phyloP scores from a whole-genome alignment of 2,797 vertebrate genomes.

The Siniperca scherzeri region DNA sequence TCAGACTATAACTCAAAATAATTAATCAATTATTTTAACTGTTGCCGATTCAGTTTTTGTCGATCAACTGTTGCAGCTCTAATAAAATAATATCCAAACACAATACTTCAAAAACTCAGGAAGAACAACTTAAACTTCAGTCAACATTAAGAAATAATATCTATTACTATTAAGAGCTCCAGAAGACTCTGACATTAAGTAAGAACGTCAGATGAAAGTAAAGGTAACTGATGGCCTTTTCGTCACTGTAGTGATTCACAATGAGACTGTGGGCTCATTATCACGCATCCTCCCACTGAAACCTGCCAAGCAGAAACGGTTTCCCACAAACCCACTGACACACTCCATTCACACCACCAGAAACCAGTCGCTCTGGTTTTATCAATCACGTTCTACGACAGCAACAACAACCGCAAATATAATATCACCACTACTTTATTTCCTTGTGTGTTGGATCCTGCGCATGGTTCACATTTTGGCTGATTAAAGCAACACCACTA shows the following conservation, averaged over 20 bases:
- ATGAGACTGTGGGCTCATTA: conserved; percentile 11
- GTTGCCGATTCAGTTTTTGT: no score
- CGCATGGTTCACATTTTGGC: background rate
- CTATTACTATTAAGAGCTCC: background rate
- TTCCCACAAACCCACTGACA: conserved; percentile 30
- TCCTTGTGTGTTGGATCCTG: background rate
- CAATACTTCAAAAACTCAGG: background rate
- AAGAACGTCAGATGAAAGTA: background rate
- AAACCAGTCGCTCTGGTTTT: conserved; percentile 52
- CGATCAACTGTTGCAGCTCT: background rate
- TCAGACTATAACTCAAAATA: background rate
- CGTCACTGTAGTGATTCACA: conserved; percentile 44
- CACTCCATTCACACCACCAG: conserved; percentile 11
- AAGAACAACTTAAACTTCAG: background rate
- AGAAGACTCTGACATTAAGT: background rate
- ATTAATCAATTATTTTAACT: background rate
- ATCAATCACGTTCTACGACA: background rate
- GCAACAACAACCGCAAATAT: background rate
- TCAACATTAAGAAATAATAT: background rate
- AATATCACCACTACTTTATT: background rate
- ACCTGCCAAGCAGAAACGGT: conserved; percentile 47
- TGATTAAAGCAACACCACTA: background rate
- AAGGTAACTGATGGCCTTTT: background rate
- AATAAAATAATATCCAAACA: background rate
- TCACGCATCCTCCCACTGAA: conserved; percentile 60